Evolutionary conservation across 2,797 vertebrate species (phyloP), one percentile per base, ranked within the genome.

Genomic region (Takifugu rubripes): DNA sequence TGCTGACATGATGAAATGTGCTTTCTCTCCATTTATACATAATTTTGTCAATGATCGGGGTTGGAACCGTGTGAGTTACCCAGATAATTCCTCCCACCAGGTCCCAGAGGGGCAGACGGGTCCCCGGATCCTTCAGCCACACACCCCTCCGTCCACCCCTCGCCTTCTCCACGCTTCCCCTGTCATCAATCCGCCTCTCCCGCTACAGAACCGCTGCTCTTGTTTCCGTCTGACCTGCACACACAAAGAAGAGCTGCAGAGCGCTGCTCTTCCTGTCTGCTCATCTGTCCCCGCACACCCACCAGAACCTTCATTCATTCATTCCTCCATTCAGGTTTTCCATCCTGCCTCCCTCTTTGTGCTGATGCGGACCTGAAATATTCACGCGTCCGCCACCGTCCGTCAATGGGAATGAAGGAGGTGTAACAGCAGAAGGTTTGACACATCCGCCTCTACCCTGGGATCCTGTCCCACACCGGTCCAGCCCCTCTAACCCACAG

Each of bases 271-370:
- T 43, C 46, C 21, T 4, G 2, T 54, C 59, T 12, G 16, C 15
- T 46, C 43, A 49, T 59, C 66, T 55, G 14, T 44, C 6, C 65
- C 27, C 5, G 9, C 1, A 24, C 52, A 49, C 21, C 42, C 48
- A 21, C 58, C 65, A 55, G 40, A 65, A 43, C 64, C 33, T 53
- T 21, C 82, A 81, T 89, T 85, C 87, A 88, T 87, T 82, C 77
- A 74, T 84, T 63, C 60, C 70, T 81, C 84, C 87, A 86, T 88
- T 90, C 77, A 88, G 59, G 49, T 84, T 82, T 69, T 72, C 26
- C 54, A 63, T 21, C 42, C 49, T 49, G 36, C 77, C 62, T 29
- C 51, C 69, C 17, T 70, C 44, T 16, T 63, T 72, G 75, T 44
- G 43, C 43, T 2, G n/a, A 44, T 3, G 43, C 3, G 36, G 5